Evolutionary conservation across 2,113 vertebrate species (phyloP), one percentile per base, ranked within the genome.

Genomic region (Tupaia tana): DNA sequence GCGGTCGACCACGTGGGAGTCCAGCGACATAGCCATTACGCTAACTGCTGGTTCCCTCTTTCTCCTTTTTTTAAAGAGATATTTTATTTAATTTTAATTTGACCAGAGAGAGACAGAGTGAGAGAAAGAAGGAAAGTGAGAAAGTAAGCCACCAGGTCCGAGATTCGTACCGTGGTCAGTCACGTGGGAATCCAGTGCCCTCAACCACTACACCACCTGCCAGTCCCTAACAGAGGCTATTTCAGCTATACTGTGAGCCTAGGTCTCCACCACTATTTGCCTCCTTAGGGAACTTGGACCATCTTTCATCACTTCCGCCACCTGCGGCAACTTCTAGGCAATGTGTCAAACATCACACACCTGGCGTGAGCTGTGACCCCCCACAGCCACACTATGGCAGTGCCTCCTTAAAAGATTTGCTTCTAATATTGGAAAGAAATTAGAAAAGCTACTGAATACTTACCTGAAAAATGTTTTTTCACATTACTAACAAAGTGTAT

Each of bases 221-320:
- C 43, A 43, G 43, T 58, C 64, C 34, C 9, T 2, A 29, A 12
- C 0, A 0, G 13, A 27, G n/a, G 14, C 58, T 34, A 18, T 16
- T 43, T 20, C 34, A 69, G 24, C 43, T 70, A 14, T 4, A 1
- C 4, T 12, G 29, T 9, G 18, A 54, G 12, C 14, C 14, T 22
- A 19, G 12, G 25, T 87, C 22, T 34, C 25, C 20, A 1, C 1
- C 1, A 16, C n/a, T 3, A 1, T 64, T 82, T 61, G 0, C 0
- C 63, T 90, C n/a, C 34, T 19, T 0, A 3, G 22, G 16, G 79
- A 69, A 56, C n/a, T 16, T 8, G 34, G 11, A 63, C 34, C 5
- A 2, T 11, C 29, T 70, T 56, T 64, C 70, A 59, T 58, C 24
- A 63, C 25, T n/a, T 77, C 56, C 3, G 16, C 1, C 13, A 31